Conservation (phyloP, 2,797 vertebrate species). For the Myotis planiceps region DNA sequence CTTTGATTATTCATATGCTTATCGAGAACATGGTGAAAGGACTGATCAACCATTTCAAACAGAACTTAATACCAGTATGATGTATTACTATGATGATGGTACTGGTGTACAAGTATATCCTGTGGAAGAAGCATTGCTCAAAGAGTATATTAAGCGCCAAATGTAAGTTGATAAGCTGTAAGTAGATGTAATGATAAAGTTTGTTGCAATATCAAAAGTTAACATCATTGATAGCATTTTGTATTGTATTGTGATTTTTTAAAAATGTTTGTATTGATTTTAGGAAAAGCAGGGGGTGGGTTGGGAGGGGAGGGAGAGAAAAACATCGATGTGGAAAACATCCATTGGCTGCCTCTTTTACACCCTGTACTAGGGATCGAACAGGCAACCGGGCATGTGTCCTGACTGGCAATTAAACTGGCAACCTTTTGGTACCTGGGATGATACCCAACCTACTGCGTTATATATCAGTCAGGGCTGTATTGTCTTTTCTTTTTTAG, state of each 20-base stretch:
- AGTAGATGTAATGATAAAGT: neutral
- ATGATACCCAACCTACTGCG: neutral
- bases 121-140: constrained; percentile 95
- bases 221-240: neutral
- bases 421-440: neutral
- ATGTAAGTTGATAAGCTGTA: constrained; percentile 90
- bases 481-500: neutral
- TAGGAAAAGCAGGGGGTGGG: neutral
- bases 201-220: neutral
- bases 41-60: constrained; percentile 83
- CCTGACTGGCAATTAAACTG: neutral
- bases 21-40: constrained; percentile 88
- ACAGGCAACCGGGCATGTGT: neutral
- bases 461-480: neutral
- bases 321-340: neutral
- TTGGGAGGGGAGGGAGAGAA: too few relatives aligned
- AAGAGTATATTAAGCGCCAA: constrained; percentile 97
- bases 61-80: constrained; percentile 90
- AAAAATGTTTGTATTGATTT: neutral
- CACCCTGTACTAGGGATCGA: neutral
- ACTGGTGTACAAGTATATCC: constrained; percentile 94
- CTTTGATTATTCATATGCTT: constrained; percentile 91
- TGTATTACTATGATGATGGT: constrained; percentile 96
- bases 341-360: neutral
- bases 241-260: neutral